Percentiles rank a stretch among this genome's conserved stretches.
phyloP scores from a whole-genome alignment of 2,888 invertebrate genomes.

The Polyommatus icarus region DNA sequence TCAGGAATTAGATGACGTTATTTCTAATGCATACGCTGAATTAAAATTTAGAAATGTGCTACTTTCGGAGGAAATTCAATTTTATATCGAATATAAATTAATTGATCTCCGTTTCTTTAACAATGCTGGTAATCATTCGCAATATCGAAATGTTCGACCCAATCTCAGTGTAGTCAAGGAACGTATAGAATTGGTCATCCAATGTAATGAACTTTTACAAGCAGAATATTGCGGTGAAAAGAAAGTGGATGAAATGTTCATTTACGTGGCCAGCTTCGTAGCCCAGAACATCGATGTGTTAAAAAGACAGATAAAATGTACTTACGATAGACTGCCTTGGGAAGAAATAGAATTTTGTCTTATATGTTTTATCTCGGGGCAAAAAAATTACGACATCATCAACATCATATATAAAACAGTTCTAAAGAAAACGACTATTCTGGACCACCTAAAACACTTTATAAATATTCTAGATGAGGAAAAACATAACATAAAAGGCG shows the following conservation, averaged over 20 bases:
- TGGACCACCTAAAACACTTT: neutral
- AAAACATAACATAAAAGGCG: constrained; percentile 11
- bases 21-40: constrained; percentile 17
- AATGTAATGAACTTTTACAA: constrained; percentile 2
- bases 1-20: constrained; percentile 8
- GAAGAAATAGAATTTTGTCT: constrained; percentile 29
- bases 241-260: constrained; percentile 20
- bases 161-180: neutral
- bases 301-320: constrained; percentile 19
- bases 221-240: neutral
- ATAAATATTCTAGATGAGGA: neutral
- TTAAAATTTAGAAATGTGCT: constrained; percentile 10
- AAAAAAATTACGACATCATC: neutral
- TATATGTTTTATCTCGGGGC: constrained; percentile 14
- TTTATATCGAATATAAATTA: constrained; percentile 6
- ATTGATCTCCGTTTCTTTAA: constrained; percentile 7
- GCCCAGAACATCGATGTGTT: constrained; percentile 22
- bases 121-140: neutral
- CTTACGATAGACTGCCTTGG: constrained; percentile 21
- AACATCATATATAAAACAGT: constrained; percentile 15
- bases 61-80: constrained; percentile 5
- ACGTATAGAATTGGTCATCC: constrained; percentile 2
- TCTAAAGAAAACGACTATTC: neutral
- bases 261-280: neutral
- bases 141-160: neutral